Conservation (phyloP, 1,140 invertebrate genomes). For the Megathymus violae region DNA sequence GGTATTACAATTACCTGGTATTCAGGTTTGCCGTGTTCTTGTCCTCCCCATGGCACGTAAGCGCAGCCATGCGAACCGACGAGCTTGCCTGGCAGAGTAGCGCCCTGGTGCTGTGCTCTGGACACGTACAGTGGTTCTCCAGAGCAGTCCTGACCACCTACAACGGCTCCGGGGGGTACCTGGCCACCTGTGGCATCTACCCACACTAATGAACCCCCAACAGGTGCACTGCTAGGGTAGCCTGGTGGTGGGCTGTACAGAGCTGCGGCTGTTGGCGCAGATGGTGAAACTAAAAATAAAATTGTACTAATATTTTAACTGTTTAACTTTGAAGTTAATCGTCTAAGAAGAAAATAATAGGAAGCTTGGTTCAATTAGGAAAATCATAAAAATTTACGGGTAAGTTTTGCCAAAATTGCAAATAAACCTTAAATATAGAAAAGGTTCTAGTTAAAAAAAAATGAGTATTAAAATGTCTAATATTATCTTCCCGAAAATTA, state of each 20-base stretch:
- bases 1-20: constrained; percentile 86
- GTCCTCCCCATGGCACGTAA: constrained; percentile 91
- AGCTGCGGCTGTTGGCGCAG: constrained; percentile 74
- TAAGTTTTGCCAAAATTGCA: not conserved
- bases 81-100: constrained; percentile 91
- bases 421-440: too few relatives aligned
- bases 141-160: constrained; percentile 88
- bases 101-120: constrained; percentile 89
- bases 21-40: constrained; percentile 88
- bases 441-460: too few relatives aligned
- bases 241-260: constrained; percentile 63
- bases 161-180: constrained; percentile 88
- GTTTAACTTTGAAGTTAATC: too few relatives aligned
- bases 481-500: constrained; percentile 3
- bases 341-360: too few relatives aligned
- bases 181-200: constrained; percentile 86
- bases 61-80: constrained; percentile 88
- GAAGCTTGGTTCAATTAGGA: too few relatives aligned
- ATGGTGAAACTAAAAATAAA: constrained; percentile 70
- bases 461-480: too few relatives aligned
- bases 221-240: constrained; percentile 54
- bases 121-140: constrained; percentile 90
- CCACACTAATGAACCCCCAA: constrained; percentile 85
- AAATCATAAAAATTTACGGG: too few relatives aligned
- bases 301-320: too few relatives aligned